Conservation (phyloP, 2,113 vertebrate species). For the Laticauda laticaudata region DNA sequence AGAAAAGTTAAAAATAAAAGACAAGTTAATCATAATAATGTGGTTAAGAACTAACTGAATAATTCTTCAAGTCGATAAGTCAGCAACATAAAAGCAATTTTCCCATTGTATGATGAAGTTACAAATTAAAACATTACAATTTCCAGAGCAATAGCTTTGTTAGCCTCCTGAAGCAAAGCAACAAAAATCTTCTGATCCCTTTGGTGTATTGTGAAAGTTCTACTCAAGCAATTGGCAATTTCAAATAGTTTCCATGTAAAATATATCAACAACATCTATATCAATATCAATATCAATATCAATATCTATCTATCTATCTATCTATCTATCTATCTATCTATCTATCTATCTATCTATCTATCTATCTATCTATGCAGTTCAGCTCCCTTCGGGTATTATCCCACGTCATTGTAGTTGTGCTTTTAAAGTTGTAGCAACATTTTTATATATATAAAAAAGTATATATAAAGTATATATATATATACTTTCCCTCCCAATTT, state of each 20-base stretch:
- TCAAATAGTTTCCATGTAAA: neutral
- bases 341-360: too few species aligned
- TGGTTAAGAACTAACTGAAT: neutral
- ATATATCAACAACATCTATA: neutral
- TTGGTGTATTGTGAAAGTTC: neutral
- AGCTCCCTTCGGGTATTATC: too few species aligned
- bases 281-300: too few species aligned
- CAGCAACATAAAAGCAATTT: neutral
- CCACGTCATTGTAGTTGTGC: too few species aligned
- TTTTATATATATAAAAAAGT: too few species aligned
- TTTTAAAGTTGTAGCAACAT: too few species aligned
- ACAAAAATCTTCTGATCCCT: neutral
- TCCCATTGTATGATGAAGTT: neutral
- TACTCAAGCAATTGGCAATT: neutral
- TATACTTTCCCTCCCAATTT: neutral
- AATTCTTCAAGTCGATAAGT: neutral
- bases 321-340: too few species aligned
- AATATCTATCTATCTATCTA: too few species aligned
- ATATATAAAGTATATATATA: too few species aligned
- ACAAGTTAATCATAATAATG: neutral
- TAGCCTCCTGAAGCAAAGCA: neutral
- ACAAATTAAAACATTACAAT: neutral
- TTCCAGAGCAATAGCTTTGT: neutral
- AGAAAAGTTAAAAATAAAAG: neutral
- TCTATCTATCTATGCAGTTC: too few species aligned